Base-by-base conservation (phyloP, 2,888 invertebrate genomes). In the Drosophila pseudotakahashii region DNA sequence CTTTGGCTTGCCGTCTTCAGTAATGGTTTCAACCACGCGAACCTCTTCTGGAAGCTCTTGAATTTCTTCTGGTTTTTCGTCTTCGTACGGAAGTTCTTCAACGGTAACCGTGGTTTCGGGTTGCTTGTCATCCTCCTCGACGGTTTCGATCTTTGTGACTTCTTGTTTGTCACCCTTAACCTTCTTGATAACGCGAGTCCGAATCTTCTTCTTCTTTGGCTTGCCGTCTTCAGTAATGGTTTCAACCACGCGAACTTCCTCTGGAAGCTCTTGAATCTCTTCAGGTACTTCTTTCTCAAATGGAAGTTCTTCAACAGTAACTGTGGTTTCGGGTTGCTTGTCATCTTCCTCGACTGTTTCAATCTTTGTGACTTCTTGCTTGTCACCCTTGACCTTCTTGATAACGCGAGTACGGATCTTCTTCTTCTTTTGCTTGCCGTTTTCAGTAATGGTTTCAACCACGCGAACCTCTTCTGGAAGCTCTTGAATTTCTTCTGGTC, bases 81-180 rank as follows among this genome's bases (percentile, higher is more conserved):
- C 45, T 13, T 45, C 45, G 3, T n/a, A 13, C 1, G 45, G 26
- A n/a, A 26, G n/a, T 45, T 45, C 45, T 3, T 45, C 45, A 13
- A 45, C 45, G 2, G 45, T 45, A 3, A 45, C 45, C 3, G 45
- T 45, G 26, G 45, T 45, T 26, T 45, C 45, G 3, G 45, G 45
- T 26, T 26, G 45, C 11, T 45, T 45, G n/a, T 45, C 45, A n/a
- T 45, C 45, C 26, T 45, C 26, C 26, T 45, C 26, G n/a, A 45
- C 45, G 26, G 74, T 76, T 69, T 76, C 71, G 23, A 76, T 76
- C 61, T 75, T 73, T 34, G 75, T 75, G 32, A 75, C 66, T 45
- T 75, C 75, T 50, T 74, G 73, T 9, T 70, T 74, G 47, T 67
- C 73, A 13, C 74, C 75, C 70, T 75, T 75, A 30, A 75, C 45